Base-by-base conservation (phyloP, 2,113 vertebrate genomes). In the Syngnathoides biaculeatus region DNA sequence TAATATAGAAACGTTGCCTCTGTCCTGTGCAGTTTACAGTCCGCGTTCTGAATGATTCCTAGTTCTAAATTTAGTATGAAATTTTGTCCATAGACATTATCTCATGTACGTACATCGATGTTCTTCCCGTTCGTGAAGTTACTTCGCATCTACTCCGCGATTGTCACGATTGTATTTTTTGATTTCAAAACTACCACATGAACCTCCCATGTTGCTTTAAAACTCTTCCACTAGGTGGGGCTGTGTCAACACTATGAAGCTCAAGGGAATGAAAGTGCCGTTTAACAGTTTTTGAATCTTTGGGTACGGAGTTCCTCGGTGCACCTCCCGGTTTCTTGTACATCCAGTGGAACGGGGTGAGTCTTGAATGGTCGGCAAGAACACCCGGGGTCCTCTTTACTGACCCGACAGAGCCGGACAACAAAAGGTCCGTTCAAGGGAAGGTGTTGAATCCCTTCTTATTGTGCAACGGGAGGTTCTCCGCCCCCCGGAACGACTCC, bases 381-480 rank as follows among this genome's bases (percentile, higher is more conserved):
- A n/a, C n/a, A n/a, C n/a, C n/a, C n/a, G n/a, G n/a, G n/a, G n/a
- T n/a, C 17, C 30, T 10, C 35, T 10, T 59, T 57, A 30, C 8
- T 35, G 19, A 59, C 17, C 5, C 20, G 1, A 39, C 17, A 3
- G 19, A 59, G 12, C 11, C 45, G 45, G 19, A 19, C 45, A 17
- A 15, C 38, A 14, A 75, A 24, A 4, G 13, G n/a, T 50, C 30
- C 13, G 2, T 10, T 92, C 83, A 92, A 64, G 65, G 64, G 57
- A 93, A 93, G 1, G 92, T 92, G 86, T 90, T 90, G 69, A 93
- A 93, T 43, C 72, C 82, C 0, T 59, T 58, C 70, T 91, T 91
- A 50, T 87, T 88, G 57, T 89, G 80, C 65, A 93, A 38, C n/a
- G 81, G 84, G 53, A 93, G 88, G 35, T 79, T 84, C 24, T 92